A percentile compares a stretch with the other conserved stretches of the same genome.
These are phyloP conservation scores for Eidolon dupreanum DNA, from an alignment of 2,797 vertebrate genomes.

Conservation along the genomic window DNA sequence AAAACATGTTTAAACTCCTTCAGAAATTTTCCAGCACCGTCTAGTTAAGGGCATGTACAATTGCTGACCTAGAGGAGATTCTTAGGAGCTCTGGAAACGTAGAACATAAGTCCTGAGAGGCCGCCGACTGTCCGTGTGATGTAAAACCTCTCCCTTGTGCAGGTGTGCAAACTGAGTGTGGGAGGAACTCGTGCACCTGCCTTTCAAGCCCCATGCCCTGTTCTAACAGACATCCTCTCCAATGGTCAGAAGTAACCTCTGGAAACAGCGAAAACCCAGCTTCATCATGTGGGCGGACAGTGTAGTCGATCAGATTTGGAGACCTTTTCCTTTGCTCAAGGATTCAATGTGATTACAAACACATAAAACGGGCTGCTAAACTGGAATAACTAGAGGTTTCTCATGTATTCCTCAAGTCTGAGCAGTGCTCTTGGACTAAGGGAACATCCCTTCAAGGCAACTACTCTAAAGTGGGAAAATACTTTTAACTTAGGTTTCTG, in stretches of 20 bases:
- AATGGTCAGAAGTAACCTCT: not conserved
- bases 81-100: not conserved
- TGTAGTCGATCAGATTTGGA: not conserved
- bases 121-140: fast-evolving
- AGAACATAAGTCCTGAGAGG: not conserved
- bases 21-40: not conserved
- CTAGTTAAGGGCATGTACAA: not conserved
- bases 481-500: not conserved
- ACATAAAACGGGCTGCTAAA: not conserved
- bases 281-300: not conserved
- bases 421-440: not conserved
- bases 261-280: not conserved
- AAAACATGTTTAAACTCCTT: not conserved
- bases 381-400: not conserved
- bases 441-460: not conserved
- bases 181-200: fast-evolving
- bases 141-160: not conserved
- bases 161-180: not conserved
- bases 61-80: not conserved
- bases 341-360: not conserved
- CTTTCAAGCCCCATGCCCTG: not conserved
- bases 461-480: not conserved
- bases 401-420: not conserved
- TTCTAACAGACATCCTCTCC: not conserved
- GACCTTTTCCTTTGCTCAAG: not conserved